Evolutionary conservation across 2,797 vertebrate genomes (phyloP).

Genomic region (Scolopax bukidnonensis): DNA sequence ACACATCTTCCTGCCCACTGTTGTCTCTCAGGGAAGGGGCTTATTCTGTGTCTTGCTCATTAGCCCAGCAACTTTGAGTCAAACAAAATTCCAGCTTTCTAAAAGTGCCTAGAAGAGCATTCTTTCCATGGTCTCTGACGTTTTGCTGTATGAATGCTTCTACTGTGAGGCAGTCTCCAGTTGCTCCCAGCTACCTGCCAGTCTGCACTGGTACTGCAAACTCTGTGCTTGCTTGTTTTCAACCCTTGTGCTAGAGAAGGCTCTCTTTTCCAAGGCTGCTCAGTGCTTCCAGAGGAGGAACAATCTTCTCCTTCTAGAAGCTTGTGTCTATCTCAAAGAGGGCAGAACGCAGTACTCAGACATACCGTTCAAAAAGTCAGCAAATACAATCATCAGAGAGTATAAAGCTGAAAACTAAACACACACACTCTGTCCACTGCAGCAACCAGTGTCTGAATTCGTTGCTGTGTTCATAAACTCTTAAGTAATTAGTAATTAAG

Average conservation of each 20-base stretch:
- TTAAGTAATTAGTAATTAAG: constrained; percentile 40
- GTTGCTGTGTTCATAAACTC: constrained; percentile 1
- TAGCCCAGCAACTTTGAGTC: neutral
- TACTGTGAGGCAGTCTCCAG: neutral
- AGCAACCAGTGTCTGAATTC: neutral
- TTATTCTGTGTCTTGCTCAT: neutral
- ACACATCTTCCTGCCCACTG: neutral
- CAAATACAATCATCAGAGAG: neutral
- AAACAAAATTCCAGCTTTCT: neutral
- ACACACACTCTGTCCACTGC: neutral
- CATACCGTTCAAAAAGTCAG: neutral
- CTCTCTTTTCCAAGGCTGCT: neutral
- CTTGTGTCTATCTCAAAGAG: neutral
- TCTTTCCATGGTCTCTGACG: neutral
- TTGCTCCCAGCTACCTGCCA: neutral
- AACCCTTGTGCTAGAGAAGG: neutral
- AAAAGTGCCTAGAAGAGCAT: neutral
- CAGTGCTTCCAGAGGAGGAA: neutral
- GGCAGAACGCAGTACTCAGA: neutral
- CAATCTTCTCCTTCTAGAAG: neutral
- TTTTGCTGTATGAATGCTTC: neutral
- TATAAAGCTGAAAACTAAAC: neutral
- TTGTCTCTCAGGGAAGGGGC: neutral
- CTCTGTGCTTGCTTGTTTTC: neutral
- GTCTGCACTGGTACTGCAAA: neutral